phyloP scores from a whole-genome alignment of 1,140 invertebrate species.

The Oedothorax gibbosus region DNA sequence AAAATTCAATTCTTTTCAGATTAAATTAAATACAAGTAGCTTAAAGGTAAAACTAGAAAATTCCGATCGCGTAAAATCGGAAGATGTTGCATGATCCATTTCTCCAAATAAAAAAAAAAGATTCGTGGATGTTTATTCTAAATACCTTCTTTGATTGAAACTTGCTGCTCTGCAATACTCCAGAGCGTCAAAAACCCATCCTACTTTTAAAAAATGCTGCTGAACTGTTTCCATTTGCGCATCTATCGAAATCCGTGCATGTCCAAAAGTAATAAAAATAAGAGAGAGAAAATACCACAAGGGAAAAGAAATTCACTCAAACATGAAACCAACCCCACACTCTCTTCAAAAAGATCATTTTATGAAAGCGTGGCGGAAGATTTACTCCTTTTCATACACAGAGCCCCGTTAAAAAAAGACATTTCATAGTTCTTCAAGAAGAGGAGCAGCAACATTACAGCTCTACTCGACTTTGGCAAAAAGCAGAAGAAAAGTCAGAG shows the following conservation, averaged over 20 bases:
- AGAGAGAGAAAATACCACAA: not conserved
- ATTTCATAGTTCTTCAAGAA: constrained; percentile 6
- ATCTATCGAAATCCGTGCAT: not conserved
- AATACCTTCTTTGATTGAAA: no score
- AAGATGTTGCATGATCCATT: no score
- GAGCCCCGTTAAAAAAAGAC: not conserved
- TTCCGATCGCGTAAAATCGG: no score
- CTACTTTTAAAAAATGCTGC: no score
- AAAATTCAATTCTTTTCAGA: no score
- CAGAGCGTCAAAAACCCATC: no score
- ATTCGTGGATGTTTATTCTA: no score
- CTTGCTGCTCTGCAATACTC: no score
- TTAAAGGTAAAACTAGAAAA: no score
- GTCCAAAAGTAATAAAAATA: not conserved
- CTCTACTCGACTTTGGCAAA: constrained; percentile 22
- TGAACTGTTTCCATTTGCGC: not conserved
- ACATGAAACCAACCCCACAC: not conserved
- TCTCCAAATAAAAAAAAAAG: no score
- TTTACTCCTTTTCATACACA: constrained; percentile 35
- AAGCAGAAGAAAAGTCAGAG: constrained; percentile 11
- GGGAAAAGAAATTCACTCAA: not conserved
- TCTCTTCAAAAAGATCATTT: constrained; percentile 39
- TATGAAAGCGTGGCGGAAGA: constrained; percentile 23
- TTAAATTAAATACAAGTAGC: no score
- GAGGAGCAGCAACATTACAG: constrained; percentile 32